A percentile compares a stretch with the other conserved stretches of the same genome.
Conservation (phyloP, 2,888 invertebrate species). For the Thereva nobilitata region DNA sequence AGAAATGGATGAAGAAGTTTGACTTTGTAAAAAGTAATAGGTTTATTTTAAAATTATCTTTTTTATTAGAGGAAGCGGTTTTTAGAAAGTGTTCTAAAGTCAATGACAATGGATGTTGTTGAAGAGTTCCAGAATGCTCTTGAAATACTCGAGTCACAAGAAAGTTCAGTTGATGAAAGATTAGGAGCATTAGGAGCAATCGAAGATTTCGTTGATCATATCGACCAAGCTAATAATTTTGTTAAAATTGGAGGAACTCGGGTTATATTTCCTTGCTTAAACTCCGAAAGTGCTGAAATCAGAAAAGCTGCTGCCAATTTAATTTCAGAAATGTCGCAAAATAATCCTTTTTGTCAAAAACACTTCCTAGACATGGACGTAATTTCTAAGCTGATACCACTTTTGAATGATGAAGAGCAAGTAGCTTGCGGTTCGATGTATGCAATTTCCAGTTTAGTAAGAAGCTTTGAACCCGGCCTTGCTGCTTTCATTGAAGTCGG, state of each 20-base stretch:
- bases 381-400: conserved; percentile 65
- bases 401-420: conserved; percentile 62
- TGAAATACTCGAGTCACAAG: conserved; percentile 62
- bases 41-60: conserved; percentile 9
- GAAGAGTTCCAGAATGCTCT: conserved; percentile 69
- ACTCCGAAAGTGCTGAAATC: conserved; percentile 65
- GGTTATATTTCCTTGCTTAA: conserved; percentile 70
- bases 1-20: conserved; percentile 70
- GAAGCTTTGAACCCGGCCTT: conserved; percentile 67
- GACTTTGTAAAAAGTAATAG: conserved; percentile 1
- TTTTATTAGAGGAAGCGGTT: conserved; percentile 64
- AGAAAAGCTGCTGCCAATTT: conserved; percentile 69
- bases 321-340: conserved; percentile 80
- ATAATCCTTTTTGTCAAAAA: conserved; percentile 81
- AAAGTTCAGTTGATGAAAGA: conserved; percentile 61
- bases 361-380: conserved; percentile 69
- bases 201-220: conserved; percentile 70
- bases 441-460: conserved; percentile 76
- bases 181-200: conserved; percentile 70
- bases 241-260: conserved; percentile 81
- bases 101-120: conserved; percentile 71
- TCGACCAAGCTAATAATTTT: conserved; percentile 84
- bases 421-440: conserved; percentile 73
- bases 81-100: conserved; percentile 71
- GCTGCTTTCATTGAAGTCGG: conserved; percentile 65